Base-by-base conservation (phyloP, 30 jellyfish, hydroid and myxozoan species). In the Mastigias papua region DNA sequence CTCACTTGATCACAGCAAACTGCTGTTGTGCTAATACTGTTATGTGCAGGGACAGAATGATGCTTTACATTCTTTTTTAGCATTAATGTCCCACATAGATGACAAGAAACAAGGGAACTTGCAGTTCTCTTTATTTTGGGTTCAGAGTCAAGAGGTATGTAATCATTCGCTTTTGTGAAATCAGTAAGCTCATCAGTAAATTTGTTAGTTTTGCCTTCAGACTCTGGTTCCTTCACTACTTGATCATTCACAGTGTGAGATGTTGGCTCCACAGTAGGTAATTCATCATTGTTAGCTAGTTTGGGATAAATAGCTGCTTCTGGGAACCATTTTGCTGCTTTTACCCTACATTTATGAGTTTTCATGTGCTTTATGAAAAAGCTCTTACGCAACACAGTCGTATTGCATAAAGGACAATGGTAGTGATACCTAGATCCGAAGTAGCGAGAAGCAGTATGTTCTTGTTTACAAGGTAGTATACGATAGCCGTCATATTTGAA, bases 51-150 rank as follows among this genome's bases (percentile, higher is more conserved):
- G n/a, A n/a, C n/a, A n/a, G n/a, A n/a, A n/a, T n/a, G n/a, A n/a
- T n/a, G n/a, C n/a, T n/a, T n/a, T n/a, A n/a, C n/a, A n/a, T n/a
- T n/a, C n/a, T 48, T 48, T 17, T 72, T 17, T 27, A 30, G 67
- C 64, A 72, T 72, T 3, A 28, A 72, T 46, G 10, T 76, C 20
- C 87, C 87, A 46, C 87, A 76, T 16, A 76, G 26, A 29, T 76
- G 25, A 54, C 87, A 76, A 3, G 23, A 26, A 8, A 0, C 69
- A 33, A 17, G 85, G 8, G 23, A 19, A 33, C 15, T 22, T 21
- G 8, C 32, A 42, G 34, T 26, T 68, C 27, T 22, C 80, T 8
- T 19, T 3, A 21, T 21, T 9, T 10, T 68, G 8, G 7, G 67
- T 54, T 54, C 67, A 5, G 23, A 54, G 67, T 16, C 25, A 2